Evolutionary conservation across 2,888 invertebrate species (phyloP).

Genomic region (Athripsodes cinereus): DNA sequence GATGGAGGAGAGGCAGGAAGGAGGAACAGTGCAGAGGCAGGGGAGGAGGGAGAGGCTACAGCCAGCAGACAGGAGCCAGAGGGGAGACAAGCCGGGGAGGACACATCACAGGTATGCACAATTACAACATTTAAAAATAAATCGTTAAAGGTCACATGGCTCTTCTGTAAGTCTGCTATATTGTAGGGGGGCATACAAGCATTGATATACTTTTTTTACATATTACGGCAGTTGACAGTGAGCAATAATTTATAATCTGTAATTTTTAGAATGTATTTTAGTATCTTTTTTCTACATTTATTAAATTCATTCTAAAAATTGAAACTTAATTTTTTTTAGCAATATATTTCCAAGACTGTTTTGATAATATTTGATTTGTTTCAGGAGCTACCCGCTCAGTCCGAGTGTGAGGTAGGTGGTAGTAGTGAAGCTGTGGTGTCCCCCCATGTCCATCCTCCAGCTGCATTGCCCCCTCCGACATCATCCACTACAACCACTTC

Average conservation of each 20-base stretch:
- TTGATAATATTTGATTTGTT: not conserved
- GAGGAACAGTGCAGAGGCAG: conserved; percentile 33
- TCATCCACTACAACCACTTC: not conserved
- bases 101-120: not conserved
- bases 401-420: not conserved
- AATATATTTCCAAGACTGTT: no score
- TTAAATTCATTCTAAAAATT: no score
- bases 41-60: conserved; percentile 36
- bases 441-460: not conserved
- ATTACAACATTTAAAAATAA: no score
- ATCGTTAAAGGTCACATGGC: no score
- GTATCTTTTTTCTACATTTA: not conserved
- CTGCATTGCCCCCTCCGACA: not conserved
- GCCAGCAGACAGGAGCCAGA: not conserved
- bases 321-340: no score
- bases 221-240: no score
- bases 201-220: no score
- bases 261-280: no score
- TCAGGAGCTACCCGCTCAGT: not conserved
- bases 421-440: not conserved
- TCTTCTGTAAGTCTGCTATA: no score
- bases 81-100: not conserved
- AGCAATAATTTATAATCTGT: no score
- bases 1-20: conserved; percentile 26
- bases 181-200: no score